These are phyloP conservation scores for Saxidomus purpurata DNA, from an alignment of 1,140 invertebrate species.

Conservation along the genomic window DNA sequence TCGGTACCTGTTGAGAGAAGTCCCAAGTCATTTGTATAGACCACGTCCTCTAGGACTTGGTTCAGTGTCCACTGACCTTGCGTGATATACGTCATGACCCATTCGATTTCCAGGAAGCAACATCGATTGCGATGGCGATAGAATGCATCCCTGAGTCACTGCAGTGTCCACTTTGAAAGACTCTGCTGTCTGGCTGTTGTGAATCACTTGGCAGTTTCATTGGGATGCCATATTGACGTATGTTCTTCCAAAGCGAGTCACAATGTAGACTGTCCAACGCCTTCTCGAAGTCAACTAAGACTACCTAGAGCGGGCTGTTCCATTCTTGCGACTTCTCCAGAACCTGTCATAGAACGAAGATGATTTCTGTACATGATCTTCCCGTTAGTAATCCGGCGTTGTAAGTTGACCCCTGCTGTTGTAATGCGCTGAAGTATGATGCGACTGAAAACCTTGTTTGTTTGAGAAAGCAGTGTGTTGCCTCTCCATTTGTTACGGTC, in stretches of 20 bases:
- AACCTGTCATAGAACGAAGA: slow-evolving; percentile 56
- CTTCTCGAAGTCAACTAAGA: slow-evolving; percentile 64
- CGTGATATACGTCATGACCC: slow-evolving; percentile 58
- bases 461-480: slow-evolving; percentile 39
- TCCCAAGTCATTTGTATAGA: slow-evolving; percentile 46
- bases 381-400: slow-evolving; percentile 42
- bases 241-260: not conserved
- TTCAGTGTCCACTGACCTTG: slow-evolving; percentile 40
- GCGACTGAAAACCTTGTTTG: not conserved
- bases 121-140: slow-evolving; percentile 56
- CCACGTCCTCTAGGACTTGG: slow-evolving; percentile 59
- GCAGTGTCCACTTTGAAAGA: slow-evolving; percentile 49
- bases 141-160: slow-evolving; percentile 51
- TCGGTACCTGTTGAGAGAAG: not conserved
- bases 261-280: slow-evolving; percentile 25
- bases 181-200: slow-evolving; percentile 31
- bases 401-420: not conserved
- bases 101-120: slow-evolving; percentile 63
- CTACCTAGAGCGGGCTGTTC: slow-evolving; percentile 19
- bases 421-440: slow-evolving; percentile 39
- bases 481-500: slow-evolving; percentile 64
- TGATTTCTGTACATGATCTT: slow-evolving; percentile 49
- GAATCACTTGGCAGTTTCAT: not conserved
- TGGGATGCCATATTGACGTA: not conserved
- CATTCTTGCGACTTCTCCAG: slow-evolving; percentile 55